Evolutionary conservation across 2,797 vertebrate genomes (phyloP), one percentile per base, ranked within the genome.

Genomic region (Sternarchorhynchus goeldii): DNA sequence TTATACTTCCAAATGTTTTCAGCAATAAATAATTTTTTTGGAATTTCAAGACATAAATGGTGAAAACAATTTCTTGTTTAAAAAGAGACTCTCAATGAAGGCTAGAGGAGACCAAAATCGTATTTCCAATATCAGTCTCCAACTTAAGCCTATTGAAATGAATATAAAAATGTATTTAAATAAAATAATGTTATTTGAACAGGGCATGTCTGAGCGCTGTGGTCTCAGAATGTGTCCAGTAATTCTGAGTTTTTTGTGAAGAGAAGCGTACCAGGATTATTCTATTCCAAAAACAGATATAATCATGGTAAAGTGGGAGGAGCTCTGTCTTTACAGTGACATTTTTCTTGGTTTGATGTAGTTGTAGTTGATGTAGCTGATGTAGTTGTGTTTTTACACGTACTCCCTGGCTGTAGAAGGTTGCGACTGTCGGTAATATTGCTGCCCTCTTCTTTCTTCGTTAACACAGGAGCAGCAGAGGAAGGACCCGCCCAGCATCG

Each of bases 381-480:
- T 25, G 25, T 25, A 25, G 66, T 31, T 34, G 72, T 60, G 60
- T 79, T 55, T 75, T 97, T 95, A 98, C 90, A 99, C 96, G 76
- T 98, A 99, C 95, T 99, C 96, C 92, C 94, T 95, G 86, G 95
- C 86, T 2, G 94, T 93, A 2, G 97, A 95, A 62, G 93, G 94
- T 91, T 94, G 97, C 4, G 96, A 89, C 88, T 96, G 95, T 84
- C 95, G 94, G 64, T 95, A 97, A 84, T 96, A 96, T 83, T 95
- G 96, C 62, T 96, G 96, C 59, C 91, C 95, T 89, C 89, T 92
- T 62, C 92, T 92, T 72, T 95, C 95, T 0, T 93, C 92, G 76
- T 94, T 92, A 3, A 95, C 94, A 83, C 97, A 99, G 60, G 96
- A 97, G 88, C 96, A 98, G 91, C 96, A 96, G 79, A 99, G 95